These are phyloP conservation scores for Nemapogon koenigi DNA, from an alignment of 2,888 invertebrate species.

Conservation along the genomic window DNA sequence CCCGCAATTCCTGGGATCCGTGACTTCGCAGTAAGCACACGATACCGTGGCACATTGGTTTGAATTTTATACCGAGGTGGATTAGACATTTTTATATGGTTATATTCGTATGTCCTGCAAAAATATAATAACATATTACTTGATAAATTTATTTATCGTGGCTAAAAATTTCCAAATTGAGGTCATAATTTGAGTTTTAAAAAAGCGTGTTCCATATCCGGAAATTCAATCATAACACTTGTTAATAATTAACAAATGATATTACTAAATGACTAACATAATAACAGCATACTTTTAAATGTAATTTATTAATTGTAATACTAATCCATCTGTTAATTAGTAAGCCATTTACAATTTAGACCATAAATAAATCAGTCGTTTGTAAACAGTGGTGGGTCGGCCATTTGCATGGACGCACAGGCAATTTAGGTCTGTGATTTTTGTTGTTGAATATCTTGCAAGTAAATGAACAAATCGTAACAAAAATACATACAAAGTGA, in stretches of 20 bases:
- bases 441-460: conserved; percentile 40
- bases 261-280: no score
- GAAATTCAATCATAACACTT: conserved; percentile 5
- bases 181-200: no score
- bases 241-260: neutral
- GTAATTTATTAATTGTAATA: no score
- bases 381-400: conserved; percentile 73
- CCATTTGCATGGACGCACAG: conserved; percentile 75
- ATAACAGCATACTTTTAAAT: no score
- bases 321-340: no score
- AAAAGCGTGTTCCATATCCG: no score
- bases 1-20: neutral
- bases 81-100: neutral
- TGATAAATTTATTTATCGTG: neutral
- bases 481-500: conserved; percentile 51
- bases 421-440: conserved; percentile 66
- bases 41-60: conserved; percentile 3
- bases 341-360: conserved; percentile 12
- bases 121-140: neutral
- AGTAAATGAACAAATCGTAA: conserved; percentile 47
- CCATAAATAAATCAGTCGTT: conserved; percentile 41
- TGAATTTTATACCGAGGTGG: neutral
- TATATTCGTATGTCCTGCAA: neutral
- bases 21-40: neutral
- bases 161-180: no score